Evolutionary conservation across 2,797 vertebrate species (phyloP).

Genomic region (Mallotus villosus): DNA sequence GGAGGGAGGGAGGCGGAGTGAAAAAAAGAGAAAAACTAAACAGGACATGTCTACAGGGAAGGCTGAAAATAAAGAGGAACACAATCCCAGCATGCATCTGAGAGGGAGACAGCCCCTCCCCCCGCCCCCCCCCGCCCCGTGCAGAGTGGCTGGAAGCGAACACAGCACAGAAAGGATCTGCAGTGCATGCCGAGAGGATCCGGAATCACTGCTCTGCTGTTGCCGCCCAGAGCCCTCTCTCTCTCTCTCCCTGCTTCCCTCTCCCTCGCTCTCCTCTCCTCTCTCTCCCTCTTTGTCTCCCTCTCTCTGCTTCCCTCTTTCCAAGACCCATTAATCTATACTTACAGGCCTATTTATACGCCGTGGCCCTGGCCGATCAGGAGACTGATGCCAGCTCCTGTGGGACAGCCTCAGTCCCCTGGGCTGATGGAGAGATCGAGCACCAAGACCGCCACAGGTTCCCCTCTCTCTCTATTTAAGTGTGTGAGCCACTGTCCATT

Average conservation of each 20-base stretch:
- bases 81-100: constrained; percentile 80
- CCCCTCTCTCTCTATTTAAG: constrained; percentile 46
- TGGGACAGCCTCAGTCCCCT: constrained; percentile 38
- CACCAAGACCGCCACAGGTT: constrained; percentile 37
- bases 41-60: constrained; percentile 84
- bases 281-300: not conserved
- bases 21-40: constrained; percentile 53
- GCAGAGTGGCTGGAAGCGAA: constrained; percentile 63
- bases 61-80: constrained; percentile 83
- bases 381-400: constrained; percentile 12
- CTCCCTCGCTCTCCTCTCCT: not conserved
- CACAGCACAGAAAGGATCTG: constrained; percentile 58
- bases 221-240: not conserved
- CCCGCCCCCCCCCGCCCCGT: constrained; percentile 16
- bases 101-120: constrained; percentile 60
- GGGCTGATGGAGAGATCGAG: constrained; percentile 50
- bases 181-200: constrained; percentile 49
- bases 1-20: not conserved
- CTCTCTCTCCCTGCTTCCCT: constrained; percentile 3
- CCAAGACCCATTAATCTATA: constrained; percentile 7
- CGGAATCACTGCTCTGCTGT: constrained; percentile 42
- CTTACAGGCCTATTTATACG: constrained; percentile 44
- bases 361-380: constrained; percentile 55
- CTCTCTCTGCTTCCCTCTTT: not conserved
- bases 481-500: constrained; percentile 36